These are phyloP conservation scores for Epiperipatus broadwayi DNA, from an alignment of 2,888 invertebrate genomes.

Conservation along the genomic window DNA sequence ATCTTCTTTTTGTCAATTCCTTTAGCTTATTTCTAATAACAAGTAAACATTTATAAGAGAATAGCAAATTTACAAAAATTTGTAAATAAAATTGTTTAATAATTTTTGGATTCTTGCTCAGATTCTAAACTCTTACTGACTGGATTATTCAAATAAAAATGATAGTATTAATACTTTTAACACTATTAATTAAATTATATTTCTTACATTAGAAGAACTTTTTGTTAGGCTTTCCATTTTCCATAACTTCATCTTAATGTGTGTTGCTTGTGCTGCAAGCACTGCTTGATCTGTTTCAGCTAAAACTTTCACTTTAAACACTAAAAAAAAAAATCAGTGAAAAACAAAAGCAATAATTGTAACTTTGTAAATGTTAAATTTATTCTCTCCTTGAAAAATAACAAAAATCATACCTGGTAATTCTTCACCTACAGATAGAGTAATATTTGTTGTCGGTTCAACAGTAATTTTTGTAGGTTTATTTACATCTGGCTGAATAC, in stretches of 20 bases:
- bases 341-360: too few relatives aligned
- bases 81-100: too few relatives aligned
- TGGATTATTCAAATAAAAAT: too few relatives aligned
- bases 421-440: constrained; percentile 20
- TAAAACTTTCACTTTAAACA: constrained; percentile 22
- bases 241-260: constrained; percentile 25
- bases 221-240: constrained; percentile 19
- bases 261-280: constrained; percentile 20
- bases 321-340: constrained; percentile 18
- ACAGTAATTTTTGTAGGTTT: constrained; percentile 23
- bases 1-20: too few relatives aligned
- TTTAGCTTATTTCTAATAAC: too few relatives aligned
- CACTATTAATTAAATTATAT: too few relatives aligned
- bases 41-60: too few relatives aligned
- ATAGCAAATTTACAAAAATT: too few relatives aligned
- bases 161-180: too few relatives aligned
- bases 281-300: constrained; percentile 24
- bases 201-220: constrained; percentile 4
- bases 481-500: constrained; percentile 24
- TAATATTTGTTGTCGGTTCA: constrained; percentile 21
- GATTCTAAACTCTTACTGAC: too few relatives aligned
- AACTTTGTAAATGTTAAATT: not conserved
- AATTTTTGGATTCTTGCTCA: too few relatives aligned
- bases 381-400: not conserved
- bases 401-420: constrained; percentile 20